Evolutionary conservation across 2,797 vertebrate species (phyloP), one percentile per base, ranked within the genome.

Genomic region (Manis javanica): DNA sequence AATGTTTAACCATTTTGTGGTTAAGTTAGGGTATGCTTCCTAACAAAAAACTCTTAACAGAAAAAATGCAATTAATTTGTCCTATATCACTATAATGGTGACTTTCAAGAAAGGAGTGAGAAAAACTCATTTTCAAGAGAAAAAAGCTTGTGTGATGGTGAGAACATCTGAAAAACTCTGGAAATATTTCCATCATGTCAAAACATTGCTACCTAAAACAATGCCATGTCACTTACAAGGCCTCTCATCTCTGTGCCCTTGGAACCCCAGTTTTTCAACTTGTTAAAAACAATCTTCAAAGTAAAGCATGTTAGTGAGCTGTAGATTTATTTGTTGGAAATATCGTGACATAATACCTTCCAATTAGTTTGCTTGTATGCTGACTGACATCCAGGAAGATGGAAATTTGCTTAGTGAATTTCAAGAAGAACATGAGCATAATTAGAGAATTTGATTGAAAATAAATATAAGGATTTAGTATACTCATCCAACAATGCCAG

Each of bases 101-200:
- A 82, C 24, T 94, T 93, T 69, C 13, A 14, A 71, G 34, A 90
- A 83, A 87, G 78, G 72, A 92, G 46, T 83, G 24, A 90, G 19
- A 57, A 93, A 72, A 96, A 68, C 15, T 42, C 86, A 78, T 88
- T 87, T 96, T 74, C n/a, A 79, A 93, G 39, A 74, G 23, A 37
- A 90, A 78, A 77, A 74, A 86, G 75, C 18, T 42, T 51, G 26
- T 18, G 6, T 26, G 74, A 39, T 55, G 21, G 24, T 66, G 8
- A 93, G 83, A 87, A 59, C 7, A 29, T 23, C 16, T 49, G 78
- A 81, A 94, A 96, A 86, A 59, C 19, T 49, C 19, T 49, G 18
- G 57, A 42, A 91, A 55, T 82, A 23, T 34, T 77, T 95, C 19
- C 15, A 21, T 74, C 26, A n/a, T 87, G 87, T 77, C 55, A 92